Conservation (phyloP, 2,113 vertebrate genomes). For the Tragelaphus strepsiceros region DNA sequence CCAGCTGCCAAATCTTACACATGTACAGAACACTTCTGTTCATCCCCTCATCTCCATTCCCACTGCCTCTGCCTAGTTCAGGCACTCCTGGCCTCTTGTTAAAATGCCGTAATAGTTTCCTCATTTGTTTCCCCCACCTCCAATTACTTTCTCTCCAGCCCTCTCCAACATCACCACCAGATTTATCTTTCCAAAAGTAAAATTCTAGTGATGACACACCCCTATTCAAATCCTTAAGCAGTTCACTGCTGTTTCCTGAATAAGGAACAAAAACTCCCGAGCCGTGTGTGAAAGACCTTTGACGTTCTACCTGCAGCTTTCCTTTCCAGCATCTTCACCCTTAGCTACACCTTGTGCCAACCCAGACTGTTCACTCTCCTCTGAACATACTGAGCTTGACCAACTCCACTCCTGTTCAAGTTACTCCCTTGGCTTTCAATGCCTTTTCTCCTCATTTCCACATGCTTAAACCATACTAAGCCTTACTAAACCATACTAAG, state of each 20-base stretch:
- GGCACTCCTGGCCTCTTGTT: not conserved
- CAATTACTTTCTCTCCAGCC: not conserved
- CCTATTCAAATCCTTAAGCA: not conserved
- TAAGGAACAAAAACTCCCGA: not conserved
- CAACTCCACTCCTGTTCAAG: not conserved
- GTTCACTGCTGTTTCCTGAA: not conserved
- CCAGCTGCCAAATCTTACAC: not conserved
- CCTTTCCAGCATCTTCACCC: not conserved
- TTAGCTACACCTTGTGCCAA: not conserved
- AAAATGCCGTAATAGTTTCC: not conserved
- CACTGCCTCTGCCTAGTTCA: not conserved
- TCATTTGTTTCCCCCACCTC: not conserved
- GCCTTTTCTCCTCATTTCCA: not conserved
- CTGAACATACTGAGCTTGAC: not conserved
- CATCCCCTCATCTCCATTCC: not conserved
- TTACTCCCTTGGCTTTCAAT: not conserved
- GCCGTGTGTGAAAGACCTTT: not conserved
- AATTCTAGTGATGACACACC: conserved; percentile 22
- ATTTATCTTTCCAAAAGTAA: conserved; percentile 38
- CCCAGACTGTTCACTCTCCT: not conserved
- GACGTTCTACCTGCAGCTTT: not conserved
- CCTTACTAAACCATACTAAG: not conserved
- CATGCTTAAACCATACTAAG: not conserved
- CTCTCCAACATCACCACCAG: not conserved
- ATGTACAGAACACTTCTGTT: not conserved